Evolutionary conservation across 2,888 invertebrate genomes (phyloP), one percentile per base, ranked within the genome.

Genomic region (Nineta flava): DNA sequence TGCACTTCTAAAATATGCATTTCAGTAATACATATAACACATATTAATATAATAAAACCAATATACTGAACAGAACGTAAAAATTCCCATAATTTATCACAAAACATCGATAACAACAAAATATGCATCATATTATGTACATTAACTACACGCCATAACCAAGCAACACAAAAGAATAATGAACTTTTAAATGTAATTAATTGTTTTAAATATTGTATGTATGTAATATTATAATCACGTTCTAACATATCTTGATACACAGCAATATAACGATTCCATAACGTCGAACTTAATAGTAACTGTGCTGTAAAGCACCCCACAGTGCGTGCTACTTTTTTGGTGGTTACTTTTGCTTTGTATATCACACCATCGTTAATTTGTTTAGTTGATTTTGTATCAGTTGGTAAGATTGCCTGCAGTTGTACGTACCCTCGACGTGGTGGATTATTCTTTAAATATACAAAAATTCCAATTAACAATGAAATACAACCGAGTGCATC

Each of bases 261-360:
- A 46, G 81, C 81, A 57, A 90, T 86, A 58, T 87, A 87, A 26
- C 87, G 75, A 68, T 90, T 88, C 90, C 90, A 90, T 9, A 82
- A 80, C 49, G 82, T 68, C 0, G 87, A 87, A 50, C 84, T 83
- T 0, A 87, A 63, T 46, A 85, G 61, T 61, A 88, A 71, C 62
- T 85, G 87, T 1, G 80, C 79, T 4, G 79, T 73, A 57, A 83
- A 79, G 55, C 81, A 70, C 13, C 77, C 66, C 17, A 85, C 64
- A 50, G 81, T 80, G 56, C 76, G 75, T 1, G 75, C 69, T 17
- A 85, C 77, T 55, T 80, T 77, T 49, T 77, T 77, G 32, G 78
- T 77, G 2, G 77, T 74, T 17, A 81, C 76, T 63, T 81, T 81
- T 13, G 78, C 77, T 63, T 82, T 81, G 56, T 79, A 80, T 15